These are phyloP conservation scores for Pomacea canaliculata DNA, from an alignment of 2,888 invertebrate genomes.

Conservation along the genomic window DNA sequence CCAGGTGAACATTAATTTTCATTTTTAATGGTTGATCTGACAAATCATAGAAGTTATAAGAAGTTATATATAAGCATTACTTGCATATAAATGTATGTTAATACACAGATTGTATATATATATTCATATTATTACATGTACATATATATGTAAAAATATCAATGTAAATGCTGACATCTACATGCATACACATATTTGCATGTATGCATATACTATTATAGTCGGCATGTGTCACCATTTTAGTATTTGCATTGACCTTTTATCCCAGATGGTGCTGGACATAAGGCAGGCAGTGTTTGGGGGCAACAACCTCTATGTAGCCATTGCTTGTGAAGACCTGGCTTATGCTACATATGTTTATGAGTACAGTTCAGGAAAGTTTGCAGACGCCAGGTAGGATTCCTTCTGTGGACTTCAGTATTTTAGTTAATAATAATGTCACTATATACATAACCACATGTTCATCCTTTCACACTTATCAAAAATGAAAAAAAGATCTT, in stretches of 20 bases:
- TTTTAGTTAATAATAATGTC: background rate
- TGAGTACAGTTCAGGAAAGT: slow-evolving; percentile 90
- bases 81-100: background rate
- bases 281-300: slow-evolving; percentile 85
- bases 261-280: slow-evolving; percentile 73
- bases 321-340: slow-evolving; percentile 90
- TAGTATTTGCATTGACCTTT: too few species aligned
- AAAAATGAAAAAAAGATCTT: too few species aligned
- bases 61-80: background rate
- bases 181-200: too few species aligned
- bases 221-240: too few species aligned
- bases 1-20: slow-evolving; percentile 73
- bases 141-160: too few species aligned
- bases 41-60: background rate
- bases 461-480: too few species aligned
- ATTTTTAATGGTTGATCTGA: background rate
- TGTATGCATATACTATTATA: too few species aligned
- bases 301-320: slow-evolving; percentile 87
- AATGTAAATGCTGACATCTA: too few species aligned
- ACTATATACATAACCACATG: background rate
- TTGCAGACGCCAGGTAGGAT: slow-evolving; percentile 80
- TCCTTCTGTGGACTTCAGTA: background rate
- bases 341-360: slow-evolving; percentile 93
- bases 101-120: background rate
- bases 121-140: background rate